Percentiles rank a stretch among this genome's conserved stretches.
phyloP scores from a whole-genome alignment of 53 echinoderm and acorn worm genomes.

The Mesocentrotus franciscanus region DNA sequence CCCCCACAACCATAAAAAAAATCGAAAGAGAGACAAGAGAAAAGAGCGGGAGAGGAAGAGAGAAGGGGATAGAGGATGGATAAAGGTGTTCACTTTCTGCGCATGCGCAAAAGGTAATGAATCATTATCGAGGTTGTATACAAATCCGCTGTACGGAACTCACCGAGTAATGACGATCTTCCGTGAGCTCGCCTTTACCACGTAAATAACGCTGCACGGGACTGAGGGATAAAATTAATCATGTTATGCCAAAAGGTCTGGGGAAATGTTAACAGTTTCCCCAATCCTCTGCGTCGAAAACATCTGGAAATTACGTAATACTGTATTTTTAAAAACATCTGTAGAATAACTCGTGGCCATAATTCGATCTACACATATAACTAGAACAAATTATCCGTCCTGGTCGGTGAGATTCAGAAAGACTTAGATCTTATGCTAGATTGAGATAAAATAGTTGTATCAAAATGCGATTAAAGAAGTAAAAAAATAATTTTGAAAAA shows the following conservation, averaged over 20 bases:
- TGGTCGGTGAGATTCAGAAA: too few relatives aligned
- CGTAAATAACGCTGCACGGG: background rate
- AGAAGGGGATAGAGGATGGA: background rate
- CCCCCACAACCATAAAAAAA: background rate
- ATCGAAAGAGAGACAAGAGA: background rate
- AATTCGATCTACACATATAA: too few relatives aligned
- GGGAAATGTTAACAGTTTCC: background rate
- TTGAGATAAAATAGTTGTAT: too few relatives aligned
- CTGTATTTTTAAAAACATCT: background rate
- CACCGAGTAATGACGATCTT: constrained; percentile 48
- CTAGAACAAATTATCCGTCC: too few relatives aligned
- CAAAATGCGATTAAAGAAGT: too few relatives aligned
- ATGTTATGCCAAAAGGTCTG: background rate
- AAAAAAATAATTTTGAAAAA: too few relatives aligned
- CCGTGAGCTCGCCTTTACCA: background rate
- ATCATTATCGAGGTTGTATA: background rate
- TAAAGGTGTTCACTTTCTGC: background rate
- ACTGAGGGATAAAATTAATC: background rate
- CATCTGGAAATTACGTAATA: background rate
- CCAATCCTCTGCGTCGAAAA: background rate
- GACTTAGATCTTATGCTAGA: too few relatives aligned
- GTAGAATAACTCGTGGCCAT: background rate
- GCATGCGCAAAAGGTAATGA: constrained; percentile 27
- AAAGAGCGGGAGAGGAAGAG: background rate
- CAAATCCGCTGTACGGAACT: background rate